Evolutionary conservation across 2,888 invertebrate genomes (phyloP), one percentile per base, ranked within the genome.

Genomic region (Drosophila meridionalis): DNA sequence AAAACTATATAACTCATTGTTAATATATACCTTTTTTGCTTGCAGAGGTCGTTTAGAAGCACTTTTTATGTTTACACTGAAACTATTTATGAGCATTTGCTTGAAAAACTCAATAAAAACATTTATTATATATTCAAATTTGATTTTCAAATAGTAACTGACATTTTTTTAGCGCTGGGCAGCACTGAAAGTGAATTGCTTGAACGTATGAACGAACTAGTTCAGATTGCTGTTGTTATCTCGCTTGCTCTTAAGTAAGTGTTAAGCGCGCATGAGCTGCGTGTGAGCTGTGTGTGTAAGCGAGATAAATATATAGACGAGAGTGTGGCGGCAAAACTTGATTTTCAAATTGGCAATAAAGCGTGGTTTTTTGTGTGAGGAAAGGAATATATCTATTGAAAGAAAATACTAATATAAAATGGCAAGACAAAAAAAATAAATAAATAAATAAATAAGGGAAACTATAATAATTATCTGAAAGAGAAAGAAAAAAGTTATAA

Each of bases 1-100:
- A 6, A 8, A 43, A 4, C 11, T 4, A 12, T 7, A 4, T 2
- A 47, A 38, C 36, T 26, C 0, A 7, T 34, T 3, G 8, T 4
- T 42, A 20, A 20, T 14, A 32, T 11, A 6, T 74, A 58, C 20
- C 20, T 20, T 20, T 20, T 69, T 63, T 69, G 0, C 36, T 75
- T 87, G 0, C 75, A 87, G 87, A 87, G 77, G 80, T 87, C 57
- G 90, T 87, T 47, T 89, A 38, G 78, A 1, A 14, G 6, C 36
- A 3, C 26, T 38, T 4, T 26, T 2, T 0, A 11, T 36, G 20
- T 40, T 47, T 45, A 12, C 32, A 8, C 20, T n/a, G n/a, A 9
- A 45, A 26, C 2, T 55, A 48, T 20, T 34, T 53, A 36, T 12
- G n/a, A 9, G 7, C 40, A 20, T 59, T 45, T 34, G n/a, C 34